Evolutionary conservation across 2,888 invertebrate genomes (phyloP), one percentile per base, ranked within the genome.

Genomic region (Flexamia atlantica): DNA sequence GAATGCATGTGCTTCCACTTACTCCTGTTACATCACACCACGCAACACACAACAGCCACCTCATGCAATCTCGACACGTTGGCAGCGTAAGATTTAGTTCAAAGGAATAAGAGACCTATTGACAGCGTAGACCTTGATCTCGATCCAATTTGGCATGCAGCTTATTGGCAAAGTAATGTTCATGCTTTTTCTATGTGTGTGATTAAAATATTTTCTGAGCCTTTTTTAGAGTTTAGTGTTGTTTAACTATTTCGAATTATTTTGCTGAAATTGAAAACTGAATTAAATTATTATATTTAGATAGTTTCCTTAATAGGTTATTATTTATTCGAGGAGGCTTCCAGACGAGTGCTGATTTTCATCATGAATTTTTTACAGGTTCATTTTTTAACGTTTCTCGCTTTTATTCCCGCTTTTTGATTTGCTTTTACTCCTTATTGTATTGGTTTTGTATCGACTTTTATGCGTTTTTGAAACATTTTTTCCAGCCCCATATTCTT

Each of bases 121-220:
- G 70, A 70, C 76, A 46, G 28, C 50, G 25, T n/a, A 30, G 50
- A 79, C 79, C n/a, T 0, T 57, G 79, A 79, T 32, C 53, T 10
- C 57, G 28, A 2, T 79, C 79, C 79, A 79, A 79, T 53, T 57
- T 79, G 79, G 79, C 79, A 79, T 79, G 79, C 57, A 30, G 79
- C 79, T 79, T 79, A 57, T 64, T 57, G 79, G 53, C 79, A 20
- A 36, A 25, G 53, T 57, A 79, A 79, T 57, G 32, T 79, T 25
- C 57, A 32, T 50, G 79, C 79, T 79, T 79, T 50, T 20, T 79
- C 53, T 57, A 36, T 79, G 79, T 79, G 79, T 79, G 79, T 79
- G 79, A 76, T 57, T 79, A 17, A 28, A 46, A 53, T 79, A 17
- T 46, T 30, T 76, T 42, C 72, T 76, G 46, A 46, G 30, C 25